Base-by-base conservation (phyloP, 2,888 invertebrate species). In the Amphimallon solstitiale region DNA sequence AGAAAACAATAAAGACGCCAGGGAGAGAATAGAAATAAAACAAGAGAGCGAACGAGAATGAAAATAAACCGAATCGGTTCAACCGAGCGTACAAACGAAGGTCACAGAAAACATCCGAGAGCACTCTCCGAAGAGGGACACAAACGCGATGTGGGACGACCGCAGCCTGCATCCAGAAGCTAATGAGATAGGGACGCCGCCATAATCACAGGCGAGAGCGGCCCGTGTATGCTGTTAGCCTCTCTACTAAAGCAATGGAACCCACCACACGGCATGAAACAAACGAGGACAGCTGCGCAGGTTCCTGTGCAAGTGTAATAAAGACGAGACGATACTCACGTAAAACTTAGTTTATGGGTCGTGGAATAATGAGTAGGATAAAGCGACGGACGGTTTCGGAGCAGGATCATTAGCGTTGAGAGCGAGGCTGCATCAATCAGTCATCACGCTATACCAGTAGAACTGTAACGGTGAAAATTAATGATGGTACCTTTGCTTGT, bases 351-450 rank as follows among this genome's bases (percentile, higher is more conserved):
- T 68, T 68, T 70, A 71, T 68, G 71, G 70, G 70, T 62, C 68
- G 63, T 59, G 48, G 67, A 62, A 70, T 70, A 70, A 71, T 68
- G 70, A 70, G 69, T 64, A 65, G 70, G 69, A 70, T 69, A 70
- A 72, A 69, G 68, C 68, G 65, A 46, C 64, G 68, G 67, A 54
- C 66, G 71, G 72, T 68, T 68, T 69, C 68, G 46, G 68, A 64
- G 72, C 74, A 67, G 71, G 72, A 75, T 75, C 75, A 74, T 75
- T 75, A 75, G 76, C 73, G 75, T 71, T 70, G 73, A 75, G 74
- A 69, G 73, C 71, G 74, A 72, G 69, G 74, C 74, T 72, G 74
- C 77, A 77, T 78, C 77, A 78, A 78, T 78, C 78, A 78, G 76
- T 76, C 78, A 76, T 77, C 74, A 73, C 71, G 72, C 72, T 68